Conservation (phyloP, 2,888 invertebrate genomes). For the Zaprionus lineosus region DNA sequence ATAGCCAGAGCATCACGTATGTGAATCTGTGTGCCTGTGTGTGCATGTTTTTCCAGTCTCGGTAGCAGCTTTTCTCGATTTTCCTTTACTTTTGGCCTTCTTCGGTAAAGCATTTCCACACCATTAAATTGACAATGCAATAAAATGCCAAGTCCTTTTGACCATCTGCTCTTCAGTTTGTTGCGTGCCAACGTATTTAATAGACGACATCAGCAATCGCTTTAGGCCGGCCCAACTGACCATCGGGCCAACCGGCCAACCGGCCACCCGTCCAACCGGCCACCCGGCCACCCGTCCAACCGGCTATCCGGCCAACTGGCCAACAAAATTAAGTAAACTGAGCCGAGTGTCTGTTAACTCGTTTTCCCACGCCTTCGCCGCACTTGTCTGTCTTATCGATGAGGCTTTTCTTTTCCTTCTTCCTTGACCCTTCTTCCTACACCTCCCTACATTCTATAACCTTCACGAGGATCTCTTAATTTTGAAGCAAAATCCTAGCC, state of each 20-base stretch:
- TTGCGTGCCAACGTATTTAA: slow-evolving; percentile 45
- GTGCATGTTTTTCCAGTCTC: slow-evolving; percentile 9
- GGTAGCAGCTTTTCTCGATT: slow-evolving; percentile 33
- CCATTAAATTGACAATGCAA: slow-evolving; percentile 79
- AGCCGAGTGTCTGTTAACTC: slow-evolving; percentile 38
- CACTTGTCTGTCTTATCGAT: slow-evolving; percentile 17
- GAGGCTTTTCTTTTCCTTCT: background rate
- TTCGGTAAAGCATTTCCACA: slow-evolving; percentile 74
- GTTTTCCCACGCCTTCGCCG: slow-evolving; percentile 1
- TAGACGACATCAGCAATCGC: slow-evolving; percentile 28
- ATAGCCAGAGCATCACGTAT: no score
- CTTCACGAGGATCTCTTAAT: slow-evolving; percentile 65
- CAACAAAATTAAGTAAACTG: slow-evolving; percentile 53
- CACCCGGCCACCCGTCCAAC: no score
- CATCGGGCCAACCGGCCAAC: no score
- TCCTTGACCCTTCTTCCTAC: no score
- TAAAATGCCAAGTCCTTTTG: slow-evolving; percentile 58
- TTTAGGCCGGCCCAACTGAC: slow-evolving; percentile 21
- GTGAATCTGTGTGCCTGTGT: background rate
- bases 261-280: no score
- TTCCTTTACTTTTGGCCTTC: slow-evolving; percentile 26
- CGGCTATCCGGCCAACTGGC: slow-evolving; percentile 42
- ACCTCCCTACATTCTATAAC: no score
- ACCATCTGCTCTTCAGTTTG: slow-evolving; percentile 53
- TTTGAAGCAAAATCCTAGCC: slow-evolving; percentile 61